phyloP scores from a whole-genome alignment of 2,113 vertebrate genomes.

The Potamarius usumacintae region DNA sequence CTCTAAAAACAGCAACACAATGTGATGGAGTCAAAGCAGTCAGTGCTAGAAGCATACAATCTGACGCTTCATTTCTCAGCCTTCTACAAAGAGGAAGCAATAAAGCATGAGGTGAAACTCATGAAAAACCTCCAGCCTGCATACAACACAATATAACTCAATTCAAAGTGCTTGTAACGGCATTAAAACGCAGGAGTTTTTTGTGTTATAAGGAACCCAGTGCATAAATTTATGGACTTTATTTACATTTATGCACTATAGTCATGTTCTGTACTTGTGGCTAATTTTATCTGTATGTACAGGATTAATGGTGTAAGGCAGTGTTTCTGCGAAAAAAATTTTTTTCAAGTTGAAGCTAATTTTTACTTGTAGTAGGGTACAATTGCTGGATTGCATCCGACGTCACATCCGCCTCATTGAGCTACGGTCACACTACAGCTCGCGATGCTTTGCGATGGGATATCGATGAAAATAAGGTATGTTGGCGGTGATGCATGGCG shows the following conservation, averaged over 20 bases:
- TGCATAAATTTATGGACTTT: not conserved
- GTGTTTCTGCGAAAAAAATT: no score
- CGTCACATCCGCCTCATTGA: no score
- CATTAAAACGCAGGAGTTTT: not conserved
- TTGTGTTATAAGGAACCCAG: not conserved
- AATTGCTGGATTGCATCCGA: no score
- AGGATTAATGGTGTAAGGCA: not conserved
- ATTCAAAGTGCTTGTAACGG: not conserved
- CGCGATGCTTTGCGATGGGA: no score
- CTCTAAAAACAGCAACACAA: not conserved
- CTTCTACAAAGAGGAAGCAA: not conserved
- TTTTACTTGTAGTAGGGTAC: no score
- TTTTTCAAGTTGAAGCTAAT: no score
- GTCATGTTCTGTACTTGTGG: not conserved
- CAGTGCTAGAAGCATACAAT: not conserved
- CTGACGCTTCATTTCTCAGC: constrained; percentile 17
- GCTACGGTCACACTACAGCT: no score
- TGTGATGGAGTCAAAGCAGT: not conserved
- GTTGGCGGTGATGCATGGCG: no score
- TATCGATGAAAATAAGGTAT: no score
- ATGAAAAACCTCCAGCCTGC: not conserved
- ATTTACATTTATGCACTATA: not conserved
- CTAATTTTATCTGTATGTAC: not conserved
- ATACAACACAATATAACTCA: not conserved
- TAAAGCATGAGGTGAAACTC: not conserved